A percentile compares a stretch with the other conserved stretches of the same genome.
Evolutionary conservation across 2,888 invertebrate species (phyloP).

Genomic region (Drosophila parthenogenetica): DNA sequence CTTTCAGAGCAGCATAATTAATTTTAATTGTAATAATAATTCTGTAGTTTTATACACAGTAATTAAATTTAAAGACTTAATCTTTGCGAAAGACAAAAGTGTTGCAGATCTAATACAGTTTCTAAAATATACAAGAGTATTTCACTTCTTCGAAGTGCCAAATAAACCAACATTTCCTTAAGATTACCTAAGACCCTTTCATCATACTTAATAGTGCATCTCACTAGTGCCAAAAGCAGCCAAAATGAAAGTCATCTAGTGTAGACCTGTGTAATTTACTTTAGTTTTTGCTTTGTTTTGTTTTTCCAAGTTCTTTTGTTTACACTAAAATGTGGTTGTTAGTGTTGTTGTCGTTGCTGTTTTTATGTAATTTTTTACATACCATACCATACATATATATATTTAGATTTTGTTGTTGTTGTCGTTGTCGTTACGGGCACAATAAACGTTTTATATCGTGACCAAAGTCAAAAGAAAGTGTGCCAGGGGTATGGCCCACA

Average conservation of each 20-base stretch:
- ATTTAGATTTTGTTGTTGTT: constrained; percentile 50
- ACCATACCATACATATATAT: constrained; percentile 1
- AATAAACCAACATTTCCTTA: no score
- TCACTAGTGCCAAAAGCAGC: background rate
- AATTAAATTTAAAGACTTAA: no score
- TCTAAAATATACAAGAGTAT: no score
- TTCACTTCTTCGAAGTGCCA: no score
- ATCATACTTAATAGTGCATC: no score
- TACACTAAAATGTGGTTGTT: constrained; percentile 57
- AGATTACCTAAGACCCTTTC: no score
- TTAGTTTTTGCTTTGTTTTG: constrained; percentile 58
- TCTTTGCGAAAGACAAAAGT: no score
- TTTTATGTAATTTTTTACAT: constrained; percentile 64
- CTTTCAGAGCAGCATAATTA: background rate
- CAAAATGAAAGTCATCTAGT: background rate
- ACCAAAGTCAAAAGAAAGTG: constrained; percentile 80
- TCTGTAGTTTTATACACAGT: no score
- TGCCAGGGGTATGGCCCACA: constrained; percentile 78
- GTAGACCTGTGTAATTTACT: constrained; percentile 65
- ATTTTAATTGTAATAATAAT: no score
- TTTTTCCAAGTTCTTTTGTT: constrained; percentile 67
- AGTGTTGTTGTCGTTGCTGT: constrained; percentile 43
- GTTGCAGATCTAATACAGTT: no score
- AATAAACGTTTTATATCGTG: constrained; percentile 80
- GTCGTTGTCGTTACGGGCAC: constrained; percentile 60